Conservation (phyloP, 2,797 vertebrate genomes). For the Pelobates cultripes region DNA sequence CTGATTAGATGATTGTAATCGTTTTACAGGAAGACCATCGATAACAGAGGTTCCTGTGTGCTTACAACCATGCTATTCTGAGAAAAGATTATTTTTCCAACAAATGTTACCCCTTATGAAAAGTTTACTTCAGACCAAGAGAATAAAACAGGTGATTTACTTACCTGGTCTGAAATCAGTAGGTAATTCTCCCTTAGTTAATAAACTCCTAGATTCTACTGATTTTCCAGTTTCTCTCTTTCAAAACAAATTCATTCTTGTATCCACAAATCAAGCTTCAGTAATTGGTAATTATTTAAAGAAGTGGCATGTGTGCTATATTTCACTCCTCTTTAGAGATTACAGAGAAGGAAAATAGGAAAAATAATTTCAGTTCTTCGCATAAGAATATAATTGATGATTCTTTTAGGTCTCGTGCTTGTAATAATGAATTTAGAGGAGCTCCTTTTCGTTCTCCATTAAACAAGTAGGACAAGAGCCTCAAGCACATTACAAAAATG, state of each 20-base stretch:
- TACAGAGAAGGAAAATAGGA: conserved; percentile 3
- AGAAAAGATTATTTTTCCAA: too few species aligned
- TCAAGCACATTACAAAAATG: conserved; percentile 31
- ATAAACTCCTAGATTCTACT: background rate
- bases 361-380: conserved; percentile 12
- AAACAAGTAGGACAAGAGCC: conserved; percentile 36
- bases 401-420: conserved; percentile 14
- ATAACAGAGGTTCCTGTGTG: too few species aligned
- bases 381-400: conserved; percentile 17
- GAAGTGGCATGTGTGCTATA: background rate
- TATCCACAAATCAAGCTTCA: background rate
- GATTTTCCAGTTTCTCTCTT: background rate
- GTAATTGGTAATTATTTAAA: conserved; percentile 1
- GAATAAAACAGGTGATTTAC: background rate
- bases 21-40: too few species aligned
- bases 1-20: too few species aligned
- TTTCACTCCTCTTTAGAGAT: background rate
- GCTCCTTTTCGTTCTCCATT: conserved; percentile 29
- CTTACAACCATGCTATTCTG: too few species aligned
- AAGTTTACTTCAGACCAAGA: too few species aligned
- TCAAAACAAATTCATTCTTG: background rate
- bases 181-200: background rate
- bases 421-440: conserved; percentile 20
- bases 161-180: background rate
- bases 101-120: too few species aligned